Conservation (phyloP, 2,888 invertebrate species). For the Oscheius myriophilus region DNA sequence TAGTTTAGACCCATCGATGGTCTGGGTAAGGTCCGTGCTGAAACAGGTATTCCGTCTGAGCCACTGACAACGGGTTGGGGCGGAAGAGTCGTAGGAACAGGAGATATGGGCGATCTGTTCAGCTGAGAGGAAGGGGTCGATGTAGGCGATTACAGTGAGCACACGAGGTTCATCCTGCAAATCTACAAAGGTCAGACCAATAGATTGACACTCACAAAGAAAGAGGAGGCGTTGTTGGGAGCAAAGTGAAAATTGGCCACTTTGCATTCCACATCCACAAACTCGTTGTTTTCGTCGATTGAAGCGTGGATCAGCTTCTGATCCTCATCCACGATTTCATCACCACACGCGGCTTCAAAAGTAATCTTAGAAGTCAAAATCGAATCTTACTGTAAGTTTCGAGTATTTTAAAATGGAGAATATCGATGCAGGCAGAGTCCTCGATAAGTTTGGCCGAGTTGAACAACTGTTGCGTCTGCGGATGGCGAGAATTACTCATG, state of each 20-base stretch:
- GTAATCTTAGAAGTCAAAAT: neutral
- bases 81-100: conserved; percentile 45
- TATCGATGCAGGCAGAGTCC: conserved; percentile 57
- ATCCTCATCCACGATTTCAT: conserved; percentile 56
- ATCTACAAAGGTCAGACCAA: neutral
- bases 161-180: conserved; percentile 56
- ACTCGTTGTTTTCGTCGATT: conserved; percentile 57
- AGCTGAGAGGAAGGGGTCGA: conserved; percentile 47
- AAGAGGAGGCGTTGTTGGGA: conserved; percentile 38
- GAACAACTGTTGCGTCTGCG: conserved; percentile 55
- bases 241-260: conserved; percentile 49
- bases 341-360: conserved; percentile 51
- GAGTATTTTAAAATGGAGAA: conserved; percentile 50
- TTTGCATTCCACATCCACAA: conserved; percentile 59
- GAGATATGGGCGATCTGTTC: conserved; percentile 60
- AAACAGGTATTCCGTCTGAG: conserved; percentile 55
- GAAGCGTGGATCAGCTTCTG: conserved; percentile 56
- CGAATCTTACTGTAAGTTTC: conserved; percentile 51
- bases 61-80: conserved; percentile 53
- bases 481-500: conserved; percentile 59
- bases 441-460: conserved; percentile 59
- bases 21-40: conserved; percentile 48
- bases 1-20: conserved; percentile 1
- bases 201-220: conserved; percentile 41
- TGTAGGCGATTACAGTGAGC: conserved; percentile 57